Evolutionary conservation across 2,888 invertebrate genomes (phyloP).

Genomic region (Andricus quercusramuli): DNA sequence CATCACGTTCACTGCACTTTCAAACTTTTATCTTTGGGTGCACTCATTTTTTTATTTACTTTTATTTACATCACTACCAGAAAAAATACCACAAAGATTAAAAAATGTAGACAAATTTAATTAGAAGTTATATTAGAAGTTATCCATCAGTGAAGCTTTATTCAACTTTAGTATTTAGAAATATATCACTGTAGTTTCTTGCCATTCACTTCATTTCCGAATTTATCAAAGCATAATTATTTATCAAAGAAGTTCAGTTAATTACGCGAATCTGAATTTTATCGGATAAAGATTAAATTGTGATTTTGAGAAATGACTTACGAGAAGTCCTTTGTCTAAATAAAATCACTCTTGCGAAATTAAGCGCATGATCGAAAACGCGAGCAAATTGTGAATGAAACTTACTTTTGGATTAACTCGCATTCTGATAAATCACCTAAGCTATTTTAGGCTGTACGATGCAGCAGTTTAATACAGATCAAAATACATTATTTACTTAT

Average conservation of each 20-base stretch:
- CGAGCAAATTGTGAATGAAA: constrained; percentile 19
- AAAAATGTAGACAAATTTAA: background rate
- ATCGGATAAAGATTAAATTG: background rate
- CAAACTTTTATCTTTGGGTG: background rate
- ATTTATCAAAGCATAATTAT: too few species aligned
- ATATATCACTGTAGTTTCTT: too few species aligned
- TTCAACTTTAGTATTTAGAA: too few species aligned
- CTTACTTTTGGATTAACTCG: background rate
- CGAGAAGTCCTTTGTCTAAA: background rate
- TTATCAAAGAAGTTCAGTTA: background rate
- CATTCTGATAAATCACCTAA: constrained; percentile 24
- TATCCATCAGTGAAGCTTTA: background rate
- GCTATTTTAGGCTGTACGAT: constrained; percentile 26
- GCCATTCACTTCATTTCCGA: too few species aligned
- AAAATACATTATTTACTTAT: constrained; percentile 31
- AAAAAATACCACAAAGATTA: background rate
- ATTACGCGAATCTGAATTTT: background rate
- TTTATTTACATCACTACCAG: background rate
- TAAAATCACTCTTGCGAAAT: background rate
- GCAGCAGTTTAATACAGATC: constrained; percentile 17
- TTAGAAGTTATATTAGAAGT: background rate
- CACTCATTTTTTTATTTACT: background rate
- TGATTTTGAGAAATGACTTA: background rate
- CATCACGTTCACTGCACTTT: constrained; percentile 20
- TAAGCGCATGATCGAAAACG: background rate